Evolutionary conservation across 2,113 vertebrate species (phyloP).

Genomic region (Naja naja): DNA sequence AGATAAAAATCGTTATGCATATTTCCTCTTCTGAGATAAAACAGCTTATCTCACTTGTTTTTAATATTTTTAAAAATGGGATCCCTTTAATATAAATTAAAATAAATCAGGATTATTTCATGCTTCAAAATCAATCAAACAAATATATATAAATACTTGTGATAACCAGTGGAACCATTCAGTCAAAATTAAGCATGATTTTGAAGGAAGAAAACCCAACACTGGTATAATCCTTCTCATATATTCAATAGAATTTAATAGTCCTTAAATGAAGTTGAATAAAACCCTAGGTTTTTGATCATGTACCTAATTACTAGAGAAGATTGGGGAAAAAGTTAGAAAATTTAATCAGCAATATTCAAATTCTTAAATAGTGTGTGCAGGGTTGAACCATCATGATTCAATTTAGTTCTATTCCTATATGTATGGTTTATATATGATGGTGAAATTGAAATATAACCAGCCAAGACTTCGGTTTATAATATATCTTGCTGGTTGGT

Average conservation of each 20-base stretch:
- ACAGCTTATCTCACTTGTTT: not conserved
- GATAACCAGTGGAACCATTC: not conserved
- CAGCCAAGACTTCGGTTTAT: not conserved
- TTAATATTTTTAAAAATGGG: not conserved
- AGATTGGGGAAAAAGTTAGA: not conserved
- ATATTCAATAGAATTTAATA: not conserved
- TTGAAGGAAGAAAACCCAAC: not conserved
- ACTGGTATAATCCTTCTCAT: not conserved
- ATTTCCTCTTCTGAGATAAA: not conserved
- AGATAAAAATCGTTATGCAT: not conserved
- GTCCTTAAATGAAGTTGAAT: not conserved
- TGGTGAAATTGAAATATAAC: not conserved
- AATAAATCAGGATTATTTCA: not conserved
- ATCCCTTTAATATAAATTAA: not conserved
- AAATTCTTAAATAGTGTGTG: not conserved
- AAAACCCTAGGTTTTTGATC: not conserved
- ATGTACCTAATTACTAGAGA: not conserved
- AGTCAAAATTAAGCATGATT: not conserved
- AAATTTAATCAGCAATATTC: not conserved
- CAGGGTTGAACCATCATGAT: not conserved
- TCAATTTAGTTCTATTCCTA: slow-evolving; percentile 6
- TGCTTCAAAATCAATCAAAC: not conserved
- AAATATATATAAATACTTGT: not conserved
- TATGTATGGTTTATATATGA: not conserved
- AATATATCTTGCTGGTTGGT: slow-evolving; percentile 21